Evolutionary conservation across 2,888 invertebrate species (phyloP), one percentile per base, ranked within the genome.

Genomic region (Tuberolachnus salignus): DNA sequence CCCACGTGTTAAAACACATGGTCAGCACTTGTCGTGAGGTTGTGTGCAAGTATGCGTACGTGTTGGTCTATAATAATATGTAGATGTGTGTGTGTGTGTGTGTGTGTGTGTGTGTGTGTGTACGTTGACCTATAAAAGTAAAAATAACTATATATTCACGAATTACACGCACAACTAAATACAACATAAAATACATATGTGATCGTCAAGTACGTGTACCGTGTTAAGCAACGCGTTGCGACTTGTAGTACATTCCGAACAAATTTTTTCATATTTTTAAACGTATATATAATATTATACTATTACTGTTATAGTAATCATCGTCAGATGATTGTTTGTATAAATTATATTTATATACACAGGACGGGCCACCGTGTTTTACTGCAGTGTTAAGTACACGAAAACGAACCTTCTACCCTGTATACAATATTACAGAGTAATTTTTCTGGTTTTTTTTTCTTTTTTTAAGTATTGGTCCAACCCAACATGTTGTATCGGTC

Each of bases 1-100:
- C 57, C 67, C 78, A 78, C 67, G 59, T 78, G 67, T 78, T 34
- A 59, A 69, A 78, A 78, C 78, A 78, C 78, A 69, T 78, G 78
- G 78, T 67, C 49, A 59, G 59, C 78, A 78, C 78, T 78, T 78
- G 78, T 69, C 59, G 44, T 55, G 9, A 26, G 51, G 61, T 61
- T 34, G 21, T 44, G 46, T 59, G 11, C 4, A 14, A 14, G 49
- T n/a, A 0, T 13, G 11, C 64, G n/a, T 53, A 13, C 42, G 23
- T 16, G 19, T n/a, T 42, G 6, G 34, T 1, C 6, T n/a, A n/a
- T n/a, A 19, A n/a, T 69, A 63, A 63, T 63, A 11, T 23, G 44
- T 9, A 10, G 16, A 46, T 44, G 64, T 46, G 34, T 51, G 66
- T 1, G 23, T 10, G 16, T 1, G 55, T 10, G 53, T 55, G 11